Percentiles rank a stretch among this genome's conserved stretches.
Evolutionary conservation across 2,113 vertebrate species (phyloP).

Genomic region (Ophiodon elongatus): DNA sequence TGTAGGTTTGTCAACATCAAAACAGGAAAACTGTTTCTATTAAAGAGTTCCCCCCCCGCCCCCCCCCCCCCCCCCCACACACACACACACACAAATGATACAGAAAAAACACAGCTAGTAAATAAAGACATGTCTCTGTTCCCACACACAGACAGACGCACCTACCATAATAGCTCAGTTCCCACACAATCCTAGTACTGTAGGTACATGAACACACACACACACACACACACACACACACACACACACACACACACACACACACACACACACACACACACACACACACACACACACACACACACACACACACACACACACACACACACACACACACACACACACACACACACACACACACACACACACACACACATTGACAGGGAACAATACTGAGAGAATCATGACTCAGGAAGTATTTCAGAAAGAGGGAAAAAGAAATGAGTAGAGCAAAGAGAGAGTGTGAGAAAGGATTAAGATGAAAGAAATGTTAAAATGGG

Average conservation of each 20-base stretch:
- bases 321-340: constrained; percentile 35
- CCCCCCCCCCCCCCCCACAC: constrained; percentile 19
- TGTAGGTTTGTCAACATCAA: constrained; percentile 76
- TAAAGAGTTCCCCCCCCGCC: constrained; percentile 60
- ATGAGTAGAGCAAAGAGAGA: constrained; percentile 41
- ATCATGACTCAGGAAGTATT: constrained; percentile 74
- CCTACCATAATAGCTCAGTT: constrained; percentile 45
- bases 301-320: constrained; percentile 34
- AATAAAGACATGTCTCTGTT: constrained; percentile 64
- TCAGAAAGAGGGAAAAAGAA: constrained; percentile 67
- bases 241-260: constrained; percentile 36
- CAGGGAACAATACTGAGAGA: constrained; percentile 79
- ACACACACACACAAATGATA: constrained; percentile 30
- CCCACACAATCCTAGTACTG: constrained; percentile 44
- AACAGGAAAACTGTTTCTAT: constrained; percentile 74
- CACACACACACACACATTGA: constrained; percentile 28
- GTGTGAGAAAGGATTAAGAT: constrained; percentile 74
- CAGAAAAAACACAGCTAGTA: constrained; percentile 50
- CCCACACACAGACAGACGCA: constrained; percentile 49
- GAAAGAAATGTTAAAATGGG: constrained; percentile 35
- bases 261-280: constrained; percentile 47
- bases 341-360: constrained; percentile 48
- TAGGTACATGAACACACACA: constrained; percentile 13
- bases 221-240: constrained; percentile 50
- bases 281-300: constrained; percentile 45